Conservation (phyloP, 2,888 invertebrate species). For the Acanthosepion esculentum region DNA sequence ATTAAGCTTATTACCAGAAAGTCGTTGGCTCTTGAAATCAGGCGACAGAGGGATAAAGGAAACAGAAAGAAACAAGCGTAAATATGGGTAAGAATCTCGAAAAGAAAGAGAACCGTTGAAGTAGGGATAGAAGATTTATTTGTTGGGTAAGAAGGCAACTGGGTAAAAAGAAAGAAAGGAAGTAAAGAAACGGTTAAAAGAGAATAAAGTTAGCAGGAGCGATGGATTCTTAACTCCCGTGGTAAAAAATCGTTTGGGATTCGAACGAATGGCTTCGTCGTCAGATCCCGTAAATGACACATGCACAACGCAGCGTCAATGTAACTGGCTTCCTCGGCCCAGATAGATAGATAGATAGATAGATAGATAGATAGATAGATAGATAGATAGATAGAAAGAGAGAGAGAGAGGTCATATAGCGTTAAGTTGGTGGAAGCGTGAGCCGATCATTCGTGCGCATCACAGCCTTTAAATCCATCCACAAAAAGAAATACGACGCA, state of each 20-base stretch:
- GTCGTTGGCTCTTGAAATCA: not conserved
- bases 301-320: not conserved
- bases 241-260: not conserved
- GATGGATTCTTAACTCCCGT: not conserved
- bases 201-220: not conserved
- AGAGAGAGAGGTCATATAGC: not conserved
- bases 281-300: not conserved
- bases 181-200: not conserved
- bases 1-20: not conserved
- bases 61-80: not conserved
- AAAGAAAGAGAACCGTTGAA: not conserved
- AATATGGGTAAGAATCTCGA: not conserved
- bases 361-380: too few species aligned
- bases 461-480: not conserved
- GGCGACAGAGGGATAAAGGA: not conserved
- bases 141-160: too few species aligned
- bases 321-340: too few species aligned
- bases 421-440: not conserved
- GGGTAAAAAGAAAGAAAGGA: not conserved
- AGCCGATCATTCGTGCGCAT: not conserved
- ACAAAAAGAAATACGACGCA: not conserved
- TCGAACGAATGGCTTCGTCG: not conserved
- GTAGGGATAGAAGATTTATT: too few species aligned
- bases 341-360: too few species aligned
- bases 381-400: too few species aligned